These are phyloP conservation scores for Otus sunia DNA, from an alignment of 2,113 vertebrate species.

Conservation along the genomic window DNA sequence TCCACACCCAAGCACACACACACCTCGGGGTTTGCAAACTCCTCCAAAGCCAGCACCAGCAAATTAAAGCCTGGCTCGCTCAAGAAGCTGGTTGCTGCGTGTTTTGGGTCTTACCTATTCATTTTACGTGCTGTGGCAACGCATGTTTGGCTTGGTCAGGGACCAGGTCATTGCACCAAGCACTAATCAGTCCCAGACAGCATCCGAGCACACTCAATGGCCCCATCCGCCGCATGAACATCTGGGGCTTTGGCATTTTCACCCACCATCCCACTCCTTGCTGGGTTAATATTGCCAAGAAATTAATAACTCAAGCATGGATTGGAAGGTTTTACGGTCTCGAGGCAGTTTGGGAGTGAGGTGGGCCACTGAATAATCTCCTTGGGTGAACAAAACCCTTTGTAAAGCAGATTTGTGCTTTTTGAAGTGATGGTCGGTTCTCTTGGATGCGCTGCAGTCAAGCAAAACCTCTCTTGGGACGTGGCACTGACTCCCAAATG, in stretches of 20 bases:
- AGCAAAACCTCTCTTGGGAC: fast-evolving
- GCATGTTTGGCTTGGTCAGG: fast-evolving
- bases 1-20: fast-evolving
- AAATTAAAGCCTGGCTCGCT: not conserved
- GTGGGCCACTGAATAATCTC: not conserved
- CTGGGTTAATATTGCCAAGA: not conserved
- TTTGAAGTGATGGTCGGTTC: not conserved
- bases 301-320: fast-evolving
- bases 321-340: not conserved
- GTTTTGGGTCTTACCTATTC: not conserved
- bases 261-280: not conserved
- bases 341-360: fast-evolving
- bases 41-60: not conserved
- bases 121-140: not conserved
- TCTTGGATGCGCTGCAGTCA: fast-evolving
- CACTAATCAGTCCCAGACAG: not conserved
- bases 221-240: not conserved
- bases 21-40: not conserved
- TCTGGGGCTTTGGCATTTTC: not conserved
- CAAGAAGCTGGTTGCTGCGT: fast-evolving
- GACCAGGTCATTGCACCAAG: not conserved
- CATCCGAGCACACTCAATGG: fast-evolving
- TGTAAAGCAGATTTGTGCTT: not conserved
- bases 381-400: not conserved
- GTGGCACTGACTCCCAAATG: fast-evolving